Percentiles rank a stretch among this genome's conserved stretches.
phyloP scores from a whole-genome alignment of 2,113 vertebrate species.

The Macaca fascicularis region DNA sequence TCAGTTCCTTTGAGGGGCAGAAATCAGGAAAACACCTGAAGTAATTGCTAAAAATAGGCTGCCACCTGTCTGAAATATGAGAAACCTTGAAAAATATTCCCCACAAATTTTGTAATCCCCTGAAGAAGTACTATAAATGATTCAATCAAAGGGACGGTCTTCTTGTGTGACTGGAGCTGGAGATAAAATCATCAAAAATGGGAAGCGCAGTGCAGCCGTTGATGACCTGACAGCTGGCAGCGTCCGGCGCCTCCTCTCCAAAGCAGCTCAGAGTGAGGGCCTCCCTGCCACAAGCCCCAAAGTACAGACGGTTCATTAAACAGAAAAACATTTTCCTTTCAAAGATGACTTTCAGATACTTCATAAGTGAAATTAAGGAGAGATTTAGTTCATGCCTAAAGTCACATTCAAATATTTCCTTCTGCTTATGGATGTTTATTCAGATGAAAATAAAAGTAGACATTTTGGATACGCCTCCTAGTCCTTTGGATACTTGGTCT shows the following conservation, averaged over 20 bases:
- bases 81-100: neutral
- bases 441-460: neutral
- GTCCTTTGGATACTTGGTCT: neutral
- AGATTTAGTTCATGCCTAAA: neutral
- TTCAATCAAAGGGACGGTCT: neutral
- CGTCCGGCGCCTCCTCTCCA: accelerated
- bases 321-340: neutral
- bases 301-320: too few relatives aligned
- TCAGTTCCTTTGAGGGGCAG: neutral
- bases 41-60: neutral
- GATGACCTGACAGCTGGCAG: accelerated
- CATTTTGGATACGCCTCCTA: too few relatives aligned
- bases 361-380: too few relatives aligned
- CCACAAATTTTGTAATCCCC: neutral
- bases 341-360: neutral
- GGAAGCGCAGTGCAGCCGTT: too few relatives aligned
- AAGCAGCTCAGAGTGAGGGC: too few relatives aligned
- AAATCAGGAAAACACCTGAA: neutral
- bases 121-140: neutral
- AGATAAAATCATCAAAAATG: neutral
- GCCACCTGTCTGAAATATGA: neutral
- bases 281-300: neutral
- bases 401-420: neutral
- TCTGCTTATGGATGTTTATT: neutral
- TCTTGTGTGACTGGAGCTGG: neutral